Percentiles rank a stretch among this genome's conserved stretches.
Evolutionary conservation across 2,797 vertebrate species (phyloP).

Genomic region (Lepilemur ruficaudatus): DNA sequence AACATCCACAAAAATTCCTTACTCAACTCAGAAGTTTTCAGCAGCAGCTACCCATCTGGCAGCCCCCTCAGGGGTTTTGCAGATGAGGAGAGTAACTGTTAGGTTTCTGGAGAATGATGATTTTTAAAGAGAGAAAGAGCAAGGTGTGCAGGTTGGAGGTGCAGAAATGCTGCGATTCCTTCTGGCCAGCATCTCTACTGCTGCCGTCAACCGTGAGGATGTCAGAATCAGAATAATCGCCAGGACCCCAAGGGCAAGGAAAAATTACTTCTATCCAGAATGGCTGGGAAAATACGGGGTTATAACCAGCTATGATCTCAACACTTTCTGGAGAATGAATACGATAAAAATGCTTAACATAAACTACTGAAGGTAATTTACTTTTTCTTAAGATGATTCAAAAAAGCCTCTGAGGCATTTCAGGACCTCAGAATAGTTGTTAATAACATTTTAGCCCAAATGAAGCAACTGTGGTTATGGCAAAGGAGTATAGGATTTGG

Average conservation of each 20-base stretch:
- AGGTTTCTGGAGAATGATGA: conserved; percentile 22
- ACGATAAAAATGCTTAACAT: background rate
- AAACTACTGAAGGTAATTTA: conserved; percentile 37
- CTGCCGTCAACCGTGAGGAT: background rate
- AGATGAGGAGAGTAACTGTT: background rate
- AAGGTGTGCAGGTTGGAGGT: background rate
- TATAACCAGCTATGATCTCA: conserved; percentile 7
- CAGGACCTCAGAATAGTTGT: background rate
- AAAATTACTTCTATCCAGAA: background rate
- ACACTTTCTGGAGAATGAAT: background rate
- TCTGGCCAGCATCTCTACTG: background rate
- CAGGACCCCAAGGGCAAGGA: background rate
- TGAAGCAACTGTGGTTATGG: background rate
- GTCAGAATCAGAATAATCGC: background rate
- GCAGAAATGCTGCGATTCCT: conserved; percentile 36
- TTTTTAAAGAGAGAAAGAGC: conserved; percentile 52
- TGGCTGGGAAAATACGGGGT: background rate
- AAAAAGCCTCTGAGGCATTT: conserved; percentile 21
- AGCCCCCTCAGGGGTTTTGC: background rate
- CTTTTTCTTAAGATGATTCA: conserved; percentile 35
- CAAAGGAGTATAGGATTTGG: background rate
- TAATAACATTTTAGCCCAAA: conserved; percentile 36
- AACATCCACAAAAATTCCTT: conserved; percentile 62
- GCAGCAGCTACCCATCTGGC: conserved; percentile 72
- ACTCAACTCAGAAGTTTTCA: conserved; percentile 62